Conservation (phyloP, 2,797 vertebrate genomes). For the Syngnathus rostellatus region DNA sequence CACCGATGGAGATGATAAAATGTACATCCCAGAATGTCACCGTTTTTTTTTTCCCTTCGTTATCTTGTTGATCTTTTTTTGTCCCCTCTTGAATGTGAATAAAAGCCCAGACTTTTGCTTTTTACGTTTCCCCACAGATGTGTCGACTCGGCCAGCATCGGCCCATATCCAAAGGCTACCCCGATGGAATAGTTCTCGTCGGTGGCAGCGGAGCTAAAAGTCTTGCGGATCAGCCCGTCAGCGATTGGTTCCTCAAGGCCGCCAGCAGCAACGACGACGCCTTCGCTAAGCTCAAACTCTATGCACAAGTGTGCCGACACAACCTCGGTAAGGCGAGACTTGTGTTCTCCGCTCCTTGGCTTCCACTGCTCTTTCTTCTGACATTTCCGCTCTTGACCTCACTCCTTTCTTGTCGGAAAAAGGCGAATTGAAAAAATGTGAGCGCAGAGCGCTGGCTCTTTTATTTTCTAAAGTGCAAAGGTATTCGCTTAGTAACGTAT, state of each 20-base stretch:
- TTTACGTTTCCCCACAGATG: slow-evolving; percentile 64
- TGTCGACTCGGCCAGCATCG: slow-evolving; percentile 96
- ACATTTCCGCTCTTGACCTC: not conserved
- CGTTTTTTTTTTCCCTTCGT: not conserved
- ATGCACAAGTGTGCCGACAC: slow-evolving; percentile 97
- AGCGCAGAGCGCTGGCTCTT: not conserved
- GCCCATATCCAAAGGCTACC: slow-evolving; percentile 89
- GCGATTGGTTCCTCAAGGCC: slow-evolving; percentile 94
- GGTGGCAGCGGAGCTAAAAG: slow-evolving; percentile 81
- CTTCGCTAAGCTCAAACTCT: slow-evolving; percentile 92
- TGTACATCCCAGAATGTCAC: not conserved
- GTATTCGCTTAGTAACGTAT: not conserved
- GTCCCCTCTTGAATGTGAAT: not conserved
- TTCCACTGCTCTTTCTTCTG: not conserved
- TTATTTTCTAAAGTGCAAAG: not conserved
- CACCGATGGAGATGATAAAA: not conserved
- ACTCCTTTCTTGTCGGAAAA: not conserved
- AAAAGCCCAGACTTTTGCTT: not conserved
- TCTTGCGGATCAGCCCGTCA: slow-evolving; percentile 84
- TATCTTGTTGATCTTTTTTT: not conserved
- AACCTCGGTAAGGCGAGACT: slow-evolving; percentile 77
- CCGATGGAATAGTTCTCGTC: slow-evolving; percentile 91
- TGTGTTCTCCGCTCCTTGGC: not conserved
- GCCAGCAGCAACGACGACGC: slow-evolving; percentile 82
- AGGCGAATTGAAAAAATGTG: not conserved